Percentiles rank a stretch among this genome's conserved stretches.
These are phyloP conservation scores for Struthidea cinerea DNA, from an alignment of 2,113 vertebrate genomes.

Conservation along the genomic window DNA sequence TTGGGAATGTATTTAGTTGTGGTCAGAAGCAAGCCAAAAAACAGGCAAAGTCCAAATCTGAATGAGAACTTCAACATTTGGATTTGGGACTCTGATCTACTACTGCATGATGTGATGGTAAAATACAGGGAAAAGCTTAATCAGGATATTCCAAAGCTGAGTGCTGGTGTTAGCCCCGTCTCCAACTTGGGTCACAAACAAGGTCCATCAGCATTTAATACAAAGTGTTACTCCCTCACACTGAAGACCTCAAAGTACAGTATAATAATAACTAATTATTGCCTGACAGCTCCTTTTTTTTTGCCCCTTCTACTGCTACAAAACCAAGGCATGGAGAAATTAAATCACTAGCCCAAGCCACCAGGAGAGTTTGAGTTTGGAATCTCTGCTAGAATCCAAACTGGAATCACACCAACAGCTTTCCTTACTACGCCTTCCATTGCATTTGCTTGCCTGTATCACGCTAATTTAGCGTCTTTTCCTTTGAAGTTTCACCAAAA, in stretches of 20 bases:
- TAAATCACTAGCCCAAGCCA: not conserved
- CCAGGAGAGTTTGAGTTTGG: not conserved
- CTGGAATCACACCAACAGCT: not conserved
- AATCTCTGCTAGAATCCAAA: not conserved
- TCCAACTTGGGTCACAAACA: not conserved
- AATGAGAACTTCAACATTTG: not conserved
- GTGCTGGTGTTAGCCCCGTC: not conserved
- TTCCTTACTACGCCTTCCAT: not conserved
- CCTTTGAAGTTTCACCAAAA: not conserved
- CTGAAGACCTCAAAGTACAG: not conserved
- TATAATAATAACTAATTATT: not conserved
- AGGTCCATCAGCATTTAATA: not conserved
- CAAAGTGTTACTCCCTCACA: not conserved
- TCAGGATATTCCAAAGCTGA: not conserved
- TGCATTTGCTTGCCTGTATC: not conserved
- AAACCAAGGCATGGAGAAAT: not conserved
- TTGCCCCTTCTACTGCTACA: not conserved
- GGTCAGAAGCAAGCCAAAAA: constrained; percentile 1
- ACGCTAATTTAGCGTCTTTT: not conserved
- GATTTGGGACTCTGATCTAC: not conserved
- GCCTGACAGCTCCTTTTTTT: not conserved
- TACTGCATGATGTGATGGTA: not conserved
- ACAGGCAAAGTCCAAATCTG: not conserved
- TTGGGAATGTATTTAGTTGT: not conserved
- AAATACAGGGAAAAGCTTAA: not conserved